Conservation (phyloP, 2,113 vertebrate species). For the Pelmatolapia mariae region DNA sequence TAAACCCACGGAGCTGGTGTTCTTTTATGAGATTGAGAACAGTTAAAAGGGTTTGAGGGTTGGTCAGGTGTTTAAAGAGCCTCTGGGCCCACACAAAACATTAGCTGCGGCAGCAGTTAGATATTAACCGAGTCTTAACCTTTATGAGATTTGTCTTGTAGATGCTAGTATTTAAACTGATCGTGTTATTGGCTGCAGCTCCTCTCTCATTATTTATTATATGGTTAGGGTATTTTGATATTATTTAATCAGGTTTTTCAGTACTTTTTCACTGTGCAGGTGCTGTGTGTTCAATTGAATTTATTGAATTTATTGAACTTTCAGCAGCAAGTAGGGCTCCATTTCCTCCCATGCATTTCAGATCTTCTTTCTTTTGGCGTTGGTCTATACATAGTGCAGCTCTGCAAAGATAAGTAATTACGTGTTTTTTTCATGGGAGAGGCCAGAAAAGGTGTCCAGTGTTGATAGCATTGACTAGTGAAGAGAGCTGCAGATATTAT, state of each 20-base stretch:
- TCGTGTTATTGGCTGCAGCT: neutral
- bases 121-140: neutral
- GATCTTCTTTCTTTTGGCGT: neutral
- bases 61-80: constrained; percentile 56
- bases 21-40: constrained; percentile 35
- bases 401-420: neutral
- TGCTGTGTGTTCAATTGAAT: neutral
- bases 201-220: neutral
- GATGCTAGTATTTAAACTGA: neutral
- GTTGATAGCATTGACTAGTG: neutral
- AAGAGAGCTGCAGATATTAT: neutral
- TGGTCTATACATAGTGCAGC: neutral
- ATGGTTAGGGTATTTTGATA: neutral
- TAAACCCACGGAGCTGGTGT: constrained; percentile 34
- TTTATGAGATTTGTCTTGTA: neutral
- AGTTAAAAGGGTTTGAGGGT: constrained; percentile 30
- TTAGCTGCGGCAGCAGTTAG: neutral
- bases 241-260: neutral
- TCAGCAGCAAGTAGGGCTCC: neutral
- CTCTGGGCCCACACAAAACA: constrained; percentile 32
- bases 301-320: neutral
- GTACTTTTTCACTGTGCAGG: neutral
- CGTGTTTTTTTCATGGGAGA: neutral
- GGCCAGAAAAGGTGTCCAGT: constrained; percentile 7
- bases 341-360: neutral